Evolutionary conservation across 2,888 invertebrate species (phyloP), one percentile per base, ranked within the genome.

Genomic region (Limenitis camilla): DNA sequence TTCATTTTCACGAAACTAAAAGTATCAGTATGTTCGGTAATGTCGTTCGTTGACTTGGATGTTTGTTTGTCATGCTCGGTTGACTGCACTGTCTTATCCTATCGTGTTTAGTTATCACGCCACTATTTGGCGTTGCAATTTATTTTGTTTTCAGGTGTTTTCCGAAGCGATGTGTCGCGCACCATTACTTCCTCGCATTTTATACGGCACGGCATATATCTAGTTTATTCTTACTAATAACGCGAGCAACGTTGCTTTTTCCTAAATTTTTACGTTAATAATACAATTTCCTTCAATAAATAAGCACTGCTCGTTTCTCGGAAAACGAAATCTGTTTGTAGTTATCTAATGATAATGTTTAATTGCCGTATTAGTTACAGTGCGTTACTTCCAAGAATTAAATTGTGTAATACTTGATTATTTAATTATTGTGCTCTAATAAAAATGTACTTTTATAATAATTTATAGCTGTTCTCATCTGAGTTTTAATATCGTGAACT

Each of bases 1-100:
- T 84, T 87, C 86, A 74, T 78, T 86, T 85, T 85, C 80, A 75
- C 72, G 85, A 86, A 86, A 87, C 80, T 75, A 84, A 87, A 83
- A 86, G 87, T 81, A 75, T 64, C 69, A 72, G 70, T 79, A 81
- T 81, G 86, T 86, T 85, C 80, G 83, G 85, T 74, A 71, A 72
- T 84, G 85, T 84, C 83, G 79, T 82, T 84, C 83, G 79, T 82
- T 85, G 84, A 84, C 85, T 84, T 76, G 68, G 62, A 69, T 83
- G 85, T 84, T 85, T 86, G 82, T 85, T 86, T 85, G 84, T 75
- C 76, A 82, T 76, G 84, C 69, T 74, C 78, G 77, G 84, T 73
- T 78, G 83, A 8, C 40, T 35, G 44, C 43, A 44, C 35, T 51
- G 67, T 68, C 65, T 75, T 67, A 76, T 78, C 74, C 73, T 80